phyloP scores from a whole-genome alignment of 2,113 vertebrate genomes.

The Calyptommatus sinebrachiatus region DNA sequence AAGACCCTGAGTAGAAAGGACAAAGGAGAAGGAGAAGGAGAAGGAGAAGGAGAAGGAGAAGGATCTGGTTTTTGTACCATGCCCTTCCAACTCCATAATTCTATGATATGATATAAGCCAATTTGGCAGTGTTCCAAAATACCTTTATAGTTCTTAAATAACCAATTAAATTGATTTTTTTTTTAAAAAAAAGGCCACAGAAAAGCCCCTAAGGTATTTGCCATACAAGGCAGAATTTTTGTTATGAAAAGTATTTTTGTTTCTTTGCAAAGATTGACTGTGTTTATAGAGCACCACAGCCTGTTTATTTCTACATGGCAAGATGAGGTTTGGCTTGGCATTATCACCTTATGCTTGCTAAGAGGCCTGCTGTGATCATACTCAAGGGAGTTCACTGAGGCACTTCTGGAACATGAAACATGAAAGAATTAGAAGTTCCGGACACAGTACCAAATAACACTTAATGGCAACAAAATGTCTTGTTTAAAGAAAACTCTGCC shows the following conservation, averaged over 20 bases:
- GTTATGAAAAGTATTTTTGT: slow-evolving; percentile 65
- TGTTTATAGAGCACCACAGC: slow-evolving; percentile 58
- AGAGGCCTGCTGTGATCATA: slow-evolving; percentile 58
- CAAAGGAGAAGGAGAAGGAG: neutral
- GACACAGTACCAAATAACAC: slow-evolving; percentile 58
- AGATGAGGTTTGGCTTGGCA: slow-evolving; percentile 51
- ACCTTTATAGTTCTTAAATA: neutral
- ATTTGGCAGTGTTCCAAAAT: neutral
- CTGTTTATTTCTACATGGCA: slow-evolving; percentile 54
- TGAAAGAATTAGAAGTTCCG: slow-evolving; percentile 61
- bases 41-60: neutral
- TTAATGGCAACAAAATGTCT: slow-evolving; percentile 47
- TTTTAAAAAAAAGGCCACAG: neutral
- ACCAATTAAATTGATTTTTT: neutral
- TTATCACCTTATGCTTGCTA: slow-evolving; percentile 39
- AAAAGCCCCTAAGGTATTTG: neutral
- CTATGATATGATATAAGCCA: neutral
- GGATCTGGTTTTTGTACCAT: no score
- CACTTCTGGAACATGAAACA: slow-evolving; percentile 64
- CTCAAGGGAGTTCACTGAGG: slow-evolving; percentile 65
- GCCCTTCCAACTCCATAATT: neutral
- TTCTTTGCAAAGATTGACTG: slow-evolving; percentile 56
- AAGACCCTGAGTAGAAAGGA: neutral
- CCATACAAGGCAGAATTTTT: slow-evolving; percentile 26
- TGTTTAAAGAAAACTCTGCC: neutral